A percentile compares a stretch with the other conserved stretches of the same genome.
These are phyloP conservation scores for Bergia puertoricense DNA, from an alignment of 92 coral and sea anemone genomes.

Conservation along the genomic window DNA sequence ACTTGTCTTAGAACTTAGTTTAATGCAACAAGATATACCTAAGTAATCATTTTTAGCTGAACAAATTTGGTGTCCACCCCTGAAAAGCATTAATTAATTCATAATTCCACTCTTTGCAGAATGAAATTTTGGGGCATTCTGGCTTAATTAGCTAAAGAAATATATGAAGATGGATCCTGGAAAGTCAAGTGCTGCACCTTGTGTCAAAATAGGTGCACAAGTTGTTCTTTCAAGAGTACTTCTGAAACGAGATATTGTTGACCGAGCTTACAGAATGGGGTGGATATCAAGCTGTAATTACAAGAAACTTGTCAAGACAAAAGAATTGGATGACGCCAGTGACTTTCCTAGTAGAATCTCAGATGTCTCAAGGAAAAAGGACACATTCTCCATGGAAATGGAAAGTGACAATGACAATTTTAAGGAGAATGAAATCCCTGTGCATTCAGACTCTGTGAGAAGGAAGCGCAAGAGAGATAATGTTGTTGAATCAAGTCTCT, in stretches of 20 bases:
- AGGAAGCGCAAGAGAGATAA: constrained; percentile 22
- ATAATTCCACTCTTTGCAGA: not conserved
- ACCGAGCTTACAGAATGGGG: constrained; percentile 1
- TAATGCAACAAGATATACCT: no score
- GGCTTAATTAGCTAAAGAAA: not conserved
- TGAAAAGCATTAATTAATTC: no score
- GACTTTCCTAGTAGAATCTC: not conserved
- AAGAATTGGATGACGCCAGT: not conserved
- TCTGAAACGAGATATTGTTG: not conserved
- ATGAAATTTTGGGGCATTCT: no score
- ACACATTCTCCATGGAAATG: not conserved
- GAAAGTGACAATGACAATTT: constrained; percentile 3
- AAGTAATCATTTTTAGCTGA: no score
- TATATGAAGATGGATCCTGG: not conserved
- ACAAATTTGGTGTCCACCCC: no score
- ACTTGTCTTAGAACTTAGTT: no score
- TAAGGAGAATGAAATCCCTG: constrained; percentile 12
- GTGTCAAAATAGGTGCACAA: constrained; percentile 18
- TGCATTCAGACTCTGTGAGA: not conserved
- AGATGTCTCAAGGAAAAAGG: not conserved
- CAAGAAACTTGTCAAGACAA: not conserved
- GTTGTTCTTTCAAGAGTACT: not conserved
- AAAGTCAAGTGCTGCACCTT: not conserved
- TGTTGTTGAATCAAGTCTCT: not conserved
- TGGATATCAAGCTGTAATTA: not conserved